Evolutionary conservation across 2,113 vertebrate species (phyloP).

Genomic region (Microcebus tavaratra): DNA sequence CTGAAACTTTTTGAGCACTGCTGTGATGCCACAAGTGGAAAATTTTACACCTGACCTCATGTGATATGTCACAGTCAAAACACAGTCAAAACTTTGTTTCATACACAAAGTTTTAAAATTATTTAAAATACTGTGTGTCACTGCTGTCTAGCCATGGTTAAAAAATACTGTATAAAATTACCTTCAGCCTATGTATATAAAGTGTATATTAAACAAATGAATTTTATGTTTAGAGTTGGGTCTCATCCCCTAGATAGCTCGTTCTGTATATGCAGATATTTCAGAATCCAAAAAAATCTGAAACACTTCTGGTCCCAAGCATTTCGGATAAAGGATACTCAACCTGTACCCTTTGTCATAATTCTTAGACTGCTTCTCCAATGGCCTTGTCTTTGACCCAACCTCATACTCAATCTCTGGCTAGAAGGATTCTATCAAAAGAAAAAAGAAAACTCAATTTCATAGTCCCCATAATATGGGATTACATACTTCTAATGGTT

Average conservation of each 20-base stretch:
- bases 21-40: neutral
- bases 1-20: neutral
- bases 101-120: neutral
- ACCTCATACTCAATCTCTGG: neutral
- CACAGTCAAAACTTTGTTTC: neutral
- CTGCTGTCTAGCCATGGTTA: too few relatives aligned
- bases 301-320: neutral
- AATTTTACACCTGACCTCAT: neutral
- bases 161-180: neutral
- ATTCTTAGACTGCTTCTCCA: neutral
- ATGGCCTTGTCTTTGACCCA: neutral
- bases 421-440: neutral
- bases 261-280: neutral
- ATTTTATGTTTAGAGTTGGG: neutral
- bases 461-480: accelerated
- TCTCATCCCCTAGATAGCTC: neutral
- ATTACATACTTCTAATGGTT: neutral
- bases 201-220: neutral
- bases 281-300: neutral
- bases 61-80: neutral
- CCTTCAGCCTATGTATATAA: neutral
- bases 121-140: neutral
- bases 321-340: neutral
- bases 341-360: neutral
- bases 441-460: neutral